Conservation (phyloP, 2,888 invertebrate species). For the Cyrtodaria siliqua region DNA sequence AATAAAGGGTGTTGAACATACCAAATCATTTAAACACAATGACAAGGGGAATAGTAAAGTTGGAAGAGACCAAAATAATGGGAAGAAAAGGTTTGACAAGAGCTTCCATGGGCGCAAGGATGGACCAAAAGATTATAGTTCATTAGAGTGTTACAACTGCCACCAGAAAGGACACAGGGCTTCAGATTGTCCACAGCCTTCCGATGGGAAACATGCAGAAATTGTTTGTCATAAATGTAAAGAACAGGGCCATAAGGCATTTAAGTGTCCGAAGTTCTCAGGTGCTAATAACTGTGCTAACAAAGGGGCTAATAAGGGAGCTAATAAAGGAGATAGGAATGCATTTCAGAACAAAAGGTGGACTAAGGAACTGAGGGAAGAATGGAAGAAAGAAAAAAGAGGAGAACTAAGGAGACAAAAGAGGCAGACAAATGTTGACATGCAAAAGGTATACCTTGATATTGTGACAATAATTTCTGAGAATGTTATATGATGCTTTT, state of each 20-base stretch:
- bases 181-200: conserved; percentile 91
- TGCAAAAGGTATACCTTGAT: conserved; percentile 70
- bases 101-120: too few species aligned
- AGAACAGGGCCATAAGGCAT: conserved; percentile 37
- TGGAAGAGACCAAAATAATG: conserved; percentile 16
- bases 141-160: conserved; percentile 90
- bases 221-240: conserved; percentile 28
- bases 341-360: conserved; percentile 66
- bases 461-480: too few species aligned
- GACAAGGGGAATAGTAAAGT: too few species aligned
- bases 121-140: too few species aligned
- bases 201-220: conserved; percentile 23
- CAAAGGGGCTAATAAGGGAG: too few species aligned
- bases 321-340: conserved; percentile 12
- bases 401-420: conserved; percentile 72
- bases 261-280: conserved; percentile 33
- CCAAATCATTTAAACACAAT: conserved; percentile 3
- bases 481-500: too few species aligned
- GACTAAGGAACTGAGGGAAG: conserved; percentile 20
- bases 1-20: conserved; percentile 13
- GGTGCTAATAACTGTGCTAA: too few species aligned
- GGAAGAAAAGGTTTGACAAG: conserved; percentile 9
- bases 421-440: conserved; percentile 64
- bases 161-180: conserved; percentile 92
- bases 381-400: conserved; percentile 66